Evolutionary conservation across 2,888 invertebrate genomes (phyloP), one percentile per base, ranked within the genome.

Genomic region (Phalera bucephala): DNA sequence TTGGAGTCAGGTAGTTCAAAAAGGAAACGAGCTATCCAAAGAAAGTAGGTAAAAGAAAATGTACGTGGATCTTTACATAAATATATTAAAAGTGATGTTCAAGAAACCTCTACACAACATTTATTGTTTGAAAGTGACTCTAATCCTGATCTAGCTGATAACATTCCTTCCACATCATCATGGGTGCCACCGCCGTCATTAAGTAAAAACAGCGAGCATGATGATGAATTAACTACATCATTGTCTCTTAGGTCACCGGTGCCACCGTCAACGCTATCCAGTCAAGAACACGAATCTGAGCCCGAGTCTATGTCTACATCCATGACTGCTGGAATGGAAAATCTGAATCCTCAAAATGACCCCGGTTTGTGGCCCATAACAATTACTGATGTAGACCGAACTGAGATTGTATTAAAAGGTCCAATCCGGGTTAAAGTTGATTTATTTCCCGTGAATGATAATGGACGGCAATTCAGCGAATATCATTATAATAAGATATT

Each of bases 201-300:
- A 32, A 32, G 28, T 37, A 32, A 31, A 37, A 37, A 37, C 27
- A 38, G 38, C 38, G 31, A 38, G 29, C 33, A 38, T 33, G 38
- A 38, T 38, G 38, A 38, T 38, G 33, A 32, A 33, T 38, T 37
- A 27, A 37, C 37, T 38, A 38, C 33, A 38, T 33, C 38, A 38
- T 33, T 38, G 38, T 33, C 33, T 38, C 33, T 38, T 38, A 38
- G 33, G 33, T 38, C 38, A 33, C 33, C 33, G 38, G 29, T 32
- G 33, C 38, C 33, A 22, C 38, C 29, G 14, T 38, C 33, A 38
- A 38, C 25, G 25, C 13, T 31, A 31, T 36, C 36, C 36, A 36
- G 36, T 36, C 36, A 36, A 36, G 36, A 31, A 31, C 31, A 36
- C 36, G 36, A 36, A 31, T 31, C 31, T 31, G 36, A 31, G 35